Base-by-base conservation (phyloP, 2,797 vertebrate genomes). In the Threskiornis aethiopicus region DNA sequence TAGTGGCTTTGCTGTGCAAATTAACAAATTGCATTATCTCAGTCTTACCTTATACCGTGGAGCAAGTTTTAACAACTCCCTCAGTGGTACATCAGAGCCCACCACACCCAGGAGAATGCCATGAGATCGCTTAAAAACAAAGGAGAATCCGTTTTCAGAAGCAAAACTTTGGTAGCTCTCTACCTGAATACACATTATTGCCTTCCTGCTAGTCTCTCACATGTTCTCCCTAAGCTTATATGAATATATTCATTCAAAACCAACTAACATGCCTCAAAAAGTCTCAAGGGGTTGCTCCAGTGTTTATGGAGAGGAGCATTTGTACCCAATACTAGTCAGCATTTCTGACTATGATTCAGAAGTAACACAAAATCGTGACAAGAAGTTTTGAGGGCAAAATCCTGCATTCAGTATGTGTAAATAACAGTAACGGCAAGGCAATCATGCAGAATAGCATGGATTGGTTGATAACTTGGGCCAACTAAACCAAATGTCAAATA, bases 91-190 rank as follows among this genome's bases (percentile, higher is more conserved):
- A 33, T 99, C 99, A 19, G 99, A 99, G 90, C 99, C 99, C 29
- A 99, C 99, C 64, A 99, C 99, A 15, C 99, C 99, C 85, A 99
- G 98, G 8, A 99, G 99, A 95, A 99, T 99, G 73, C 99, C 99
- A 14, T 99, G 99, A 90, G 99, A 99, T 79, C 99, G 76, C 99
- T 99, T 88, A 20, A 94, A 95, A 92, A 88, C 22, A 96, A 96
- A 87, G 39, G 26, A 96, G 7, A 96, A 85, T 13, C 9, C 16
- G n/a, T 82, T 89, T 81, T 96, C 72, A 96, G 80, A 62, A 85
- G 62, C 20, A 73, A 93, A 85, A 72, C 21, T 6, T 62, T 17
- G 19, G 13, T 29, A 46, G 26, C 3, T 78, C 35, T 88, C 67
- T 72, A 46, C 17, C 29, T 57, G 29, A 86, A 73, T 44, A 31